phyloP scores from a whole-genome alignment of 1,140 invertebrate species.

The Aricia agestis region DNA sequence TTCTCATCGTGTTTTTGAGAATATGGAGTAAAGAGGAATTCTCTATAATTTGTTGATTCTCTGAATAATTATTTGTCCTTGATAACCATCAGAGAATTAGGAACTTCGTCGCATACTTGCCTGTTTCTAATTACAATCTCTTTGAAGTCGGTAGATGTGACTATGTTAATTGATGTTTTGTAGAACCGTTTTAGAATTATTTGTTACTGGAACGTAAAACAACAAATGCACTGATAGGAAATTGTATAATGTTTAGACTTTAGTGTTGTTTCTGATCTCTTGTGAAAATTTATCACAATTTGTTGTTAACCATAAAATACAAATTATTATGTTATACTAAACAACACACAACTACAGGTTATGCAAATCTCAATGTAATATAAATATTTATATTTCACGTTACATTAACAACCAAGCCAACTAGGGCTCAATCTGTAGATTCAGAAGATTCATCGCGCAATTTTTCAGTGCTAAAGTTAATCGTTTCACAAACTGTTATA shows the following conservation, averaged over 20 bases:
- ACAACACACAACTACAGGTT: no score
- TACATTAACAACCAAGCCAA: background rate
- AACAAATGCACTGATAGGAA: background rate
- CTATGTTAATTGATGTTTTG: background rate
- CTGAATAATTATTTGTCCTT: conserved; percentile 7
- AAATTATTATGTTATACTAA: no score
- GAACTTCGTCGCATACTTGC: background rate
- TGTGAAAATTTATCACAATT: no score
- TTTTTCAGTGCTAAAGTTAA: conserved; percentile 28
- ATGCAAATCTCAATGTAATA: background rate
- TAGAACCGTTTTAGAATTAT: background rate
- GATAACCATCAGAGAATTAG: background rate
- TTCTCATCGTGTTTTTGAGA: conserved; percentile 40
- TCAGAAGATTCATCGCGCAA: conserved; percentile 24
- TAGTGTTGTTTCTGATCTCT: no score
- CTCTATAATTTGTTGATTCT: background rate
- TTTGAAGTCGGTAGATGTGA: background rate
- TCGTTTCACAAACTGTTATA: conserved; percentile 29
- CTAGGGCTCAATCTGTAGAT: conserved; percentile 23
- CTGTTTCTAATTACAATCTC: conserved; percentile 4
- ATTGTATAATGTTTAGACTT: no score
- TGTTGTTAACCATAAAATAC: no score
- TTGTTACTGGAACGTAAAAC: background rate
- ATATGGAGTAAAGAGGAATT: conserved; percentile 14
- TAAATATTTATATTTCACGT: background rate